A percentile compares a stretch with the other conserved stretches of the same genome.
Conservation (phyloP, 2,113 vertebrate species). For the Phasianus colchicus region DNA sequence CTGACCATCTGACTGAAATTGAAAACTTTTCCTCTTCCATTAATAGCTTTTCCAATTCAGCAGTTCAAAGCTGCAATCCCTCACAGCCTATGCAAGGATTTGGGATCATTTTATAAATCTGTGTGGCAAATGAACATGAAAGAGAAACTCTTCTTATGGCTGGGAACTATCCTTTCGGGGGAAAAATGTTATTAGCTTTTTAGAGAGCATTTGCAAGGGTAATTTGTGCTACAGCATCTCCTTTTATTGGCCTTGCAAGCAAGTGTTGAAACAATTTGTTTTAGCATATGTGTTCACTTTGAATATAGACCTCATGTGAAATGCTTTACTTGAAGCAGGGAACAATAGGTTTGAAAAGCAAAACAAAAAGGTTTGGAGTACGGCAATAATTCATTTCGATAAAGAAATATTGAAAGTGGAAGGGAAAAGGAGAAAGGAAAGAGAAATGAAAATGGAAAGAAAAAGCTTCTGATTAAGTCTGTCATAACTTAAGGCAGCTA, state of each 20-base stretch:
- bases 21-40: conserved; percentile 50
- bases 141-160: conserved; percentile 33
- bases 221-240: conserved; percentile 65
- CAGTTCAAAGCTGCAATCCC: conserved; percentile 57
- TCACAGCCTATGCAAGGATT: conserved; percentile 61
- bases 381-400: conserved; percentile 11
- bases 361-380: background rate
- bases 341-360: background rate
- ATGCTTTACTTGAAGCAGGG: conserved; percentile 28
- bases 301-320: conserved; percentile 35
- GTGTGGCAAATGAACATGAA: conserved; percentile 53
- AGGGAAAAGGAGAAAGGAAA: background rate
- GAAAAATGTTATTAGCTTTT: conserved; percentile 56
- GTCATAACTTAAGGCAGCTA: conserved; percentile 51
- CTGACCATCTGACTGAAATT: conserved; percentile 52
- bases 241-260: conserved; percentile 41
- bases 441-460: conserved; percentile 23
- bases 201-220: conserved; percentile 66
- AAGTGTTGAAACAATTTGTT: conserved; percentile 52
- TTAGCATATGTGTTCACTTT: conserved; percentile 30
- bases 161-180: conserved; percentile 43
- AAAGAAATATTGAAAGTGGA: conserved; percentile 14
- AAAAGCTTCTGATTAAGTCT: conserved; percentile 42
- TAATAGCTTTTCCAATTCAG: conserved; percentile 55
- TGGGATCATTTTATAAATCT: conserved; percentile 69